phyloP scores from a whole-genome alignment of 2,113 vertebrate genomes.

The Limnothrissa miodon region DNA sequence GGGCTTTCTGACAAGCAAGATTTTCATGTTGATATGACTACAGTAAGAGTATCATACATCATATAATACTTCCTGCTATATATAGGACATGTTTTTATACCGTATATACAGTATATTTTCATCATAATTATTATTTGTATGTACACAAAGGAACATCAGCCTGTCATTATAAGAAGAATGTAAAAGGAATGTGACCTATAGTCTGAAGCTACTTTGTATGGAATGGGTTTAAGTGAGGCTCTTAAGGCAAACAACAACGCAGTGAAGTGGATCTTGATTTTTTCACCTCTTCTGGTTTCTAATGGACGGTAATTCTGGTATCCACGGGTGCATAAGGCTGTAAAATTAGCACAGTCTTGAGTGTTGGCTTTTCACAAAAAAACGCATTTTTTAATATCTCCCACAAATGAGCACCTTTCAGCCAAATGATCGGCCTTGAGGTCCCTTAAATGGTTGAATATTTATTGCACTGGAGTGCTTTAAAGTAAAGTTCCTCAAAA shows the following conservation, averaged over 20 bases:
- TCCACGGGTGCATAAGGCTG: conserved; percentile 42
- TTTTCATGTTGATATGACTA: background rate
- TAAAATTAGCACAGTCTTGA: conserved; percentile 40
- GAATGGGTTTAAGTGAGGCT: background rate
- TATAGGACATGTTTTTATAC: too few relatives aligned
- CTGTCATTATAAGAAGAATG: background rate
- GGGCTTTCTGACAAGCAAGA: conserved; percentile 7
- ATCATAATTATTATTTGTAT: background rate
- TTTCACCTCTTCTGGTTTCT: conserved; percentile 31
- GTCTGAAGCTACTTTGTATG: background rate
- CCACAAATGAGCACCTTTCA: conserved; percentile 29
- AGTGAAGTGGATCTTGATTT: conserved; percentile 35
- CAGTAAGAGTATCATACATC: conserved; percentile 1
- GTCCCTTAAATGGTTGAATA: background rate
- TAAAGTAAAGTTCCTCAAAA: background rate
- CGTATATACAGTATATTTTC: too few relatives aligned
- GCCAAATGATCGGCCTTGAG: background rate
- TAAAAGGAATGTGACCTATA: background rate
- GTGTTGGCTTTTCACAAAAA: conserved; percentile 31
- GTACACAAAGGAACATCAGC: background rate
- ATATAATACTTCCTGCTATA: too few relatives aligned
- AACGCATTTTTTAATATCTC: conserved; percentile 26
- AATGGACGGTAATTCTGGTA: conserved; percentile 47
- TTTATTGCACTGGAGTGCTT: background rate
- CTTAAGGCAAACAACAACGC: conserved; percentile 36